A percentile compares a stretch with the other conserved stretches of the same genome.
Conservation (phyloP, 2,797 vertebrate genomes). For the Nannoperca australis region DNA sequence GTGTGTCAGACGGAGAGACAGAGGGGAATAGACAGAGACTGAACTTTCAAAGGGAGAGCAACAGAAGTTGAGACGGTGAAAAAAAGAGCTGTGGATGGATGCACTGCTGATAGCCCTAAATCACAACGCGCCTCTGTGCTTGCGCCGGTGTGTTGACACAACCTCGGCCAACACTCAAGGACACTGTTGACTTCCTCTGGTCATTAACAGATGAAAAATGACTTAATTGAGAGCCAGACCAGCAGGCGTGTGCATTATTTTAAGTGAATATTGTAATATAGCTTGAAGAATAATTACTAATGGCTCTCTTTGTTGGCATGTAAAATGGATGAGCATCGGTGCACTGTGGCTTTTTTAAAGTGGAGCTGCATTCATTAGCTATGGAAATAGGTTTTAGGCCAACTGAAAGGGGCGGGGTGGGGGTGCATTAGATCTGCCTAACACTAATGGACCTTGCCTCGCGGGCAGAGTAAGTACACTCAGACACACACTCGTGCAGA, state of each 20-base stretch:
- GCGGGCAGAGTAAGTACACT: conserved; percentile 68
- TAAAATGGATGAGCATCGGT: conserved; percentile 90
- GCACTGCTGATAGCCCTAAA: conserved; percentile 85
- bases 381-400: conserved; percentile 89
- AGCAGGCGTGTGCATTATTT: conserved; percentile 90
- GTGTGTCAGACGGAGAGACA: conserved; percentile 50
- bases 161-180: conserved; percentile 88
- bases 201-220: conserved; percentile 94
- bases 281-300: conserved; percentile 92
- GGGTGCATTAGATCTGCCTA: conserved; percentile 86
- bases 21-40: conserved; percentile 50
- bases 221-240: conserved; percentile 89
- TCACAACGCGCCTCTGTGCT: conserved; percentile 77
- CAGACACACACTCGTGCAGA: conserved; percentile 62
- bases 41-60: conserved; percentile 67
- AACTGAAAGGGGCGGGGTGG: conserved; percentile 78
- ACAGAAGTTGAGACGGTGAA: conserved; percentile 57
- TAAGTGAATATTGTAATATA: conserved; percentile 92
- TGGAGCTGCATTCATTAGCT: conserved; percentile 89
- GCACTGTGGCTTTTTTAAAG: conserved; percentile 85
- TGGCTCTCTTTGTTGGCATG: conserved; percentile 87
- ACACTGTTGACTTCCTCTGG: conserved; percentile 88
- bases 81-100: conserved; percentile 79
- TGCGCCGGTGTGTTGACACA: conserved; percentile 84
- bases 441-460: conserved; percentile 86